Base-by-base conservation (phyloP, 2,113 vertebrate species). In the Neoarius graeffei region DNA sequence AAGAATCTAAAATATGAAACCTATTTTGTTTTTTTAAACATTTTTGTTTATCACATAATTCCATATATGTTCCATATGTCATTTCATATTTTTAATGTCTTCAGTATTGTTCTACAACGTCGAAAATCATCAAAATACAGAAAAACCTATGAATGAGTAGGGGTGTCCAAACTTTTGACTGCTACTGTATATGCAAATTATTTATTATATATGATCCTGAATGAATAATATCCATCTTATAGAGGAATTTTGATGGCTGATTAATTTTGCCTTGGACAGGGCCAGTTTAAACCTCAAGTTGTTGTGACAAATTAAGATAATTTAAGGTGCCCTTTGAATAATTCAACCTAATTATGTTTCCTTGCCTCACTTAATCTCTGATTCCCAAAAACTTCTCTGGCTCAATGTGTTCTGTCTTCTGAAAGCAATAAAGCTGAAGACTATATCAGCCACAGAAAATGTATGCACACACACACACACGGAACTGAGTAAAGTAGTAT, bases 331-430 rank as follows among this genome's bases (percentile, higher is more conserved):
- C 90, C 91, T 88, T 88, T 83, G 54, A 93, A 87, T 84, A 93
- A 93, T 93, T 91, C 88, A 91, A 93, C 89, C 86, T 92, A 92
- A 95, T 93, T 93, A 93, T 93, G 77, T 91, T 89, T 87, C 86
- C 84, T 67, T 35, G 86, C 89, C 85, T 87, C 90, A 91, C 88
- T 93, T 93, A 89, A 93, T 95, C 86, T 91, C 91, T 90, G 7
- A 77, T 87, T 88, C 15, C 54, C 27, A 35, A 15, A 52, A 74
- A 5, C n/a, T 50, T 14, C 48, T 15, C 3, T 74, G 48, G 54
- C 69, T 82, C 30, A 27, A 20, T 54, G 50, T 52, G 71, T 73
- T 82, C 35, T 59, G 30, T 20, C n/a, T 25, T 66, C 2, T 42
- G 82, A 84, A 77, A 73, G 71, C 27, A 79, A 25, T 66, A 30